A percentile compares a stretch with the other conserved stretches of the same genome.
phyloP scores from a whole-genome alignment of 2,113 vertebrate genomes.

The Lutjanus erythropterus region DNA sequence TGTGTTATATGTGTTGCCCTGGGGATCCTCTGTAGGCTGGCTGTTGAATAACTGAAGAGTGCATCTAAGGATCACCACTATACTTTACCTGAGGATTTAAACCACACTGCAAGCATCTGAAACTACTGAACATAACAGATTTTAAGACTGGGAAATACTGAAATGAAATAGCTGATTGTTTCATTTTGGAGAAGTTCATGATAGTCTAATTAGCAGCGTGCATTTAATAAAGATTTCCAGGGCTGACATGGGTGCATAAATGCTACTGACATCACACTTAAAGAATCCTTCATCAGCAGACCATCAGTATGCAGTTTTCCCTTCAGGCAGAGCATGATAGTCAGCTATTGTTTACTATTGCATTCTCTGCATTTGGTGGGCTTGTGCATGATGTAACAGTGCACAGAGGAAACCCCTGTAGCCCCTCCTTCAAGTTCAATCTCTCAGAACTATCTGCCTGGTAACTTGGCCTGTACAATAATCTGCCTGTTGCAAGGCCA shows the following conservation, averaged over 20 bases:
- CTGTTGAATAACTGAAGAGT: slow-evolving; percentile 1
- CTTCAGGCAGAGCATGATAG: slow-evolving; percentile 23
- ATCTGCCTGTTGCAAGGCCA: neutral
- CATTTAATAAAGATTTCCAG: neutral
- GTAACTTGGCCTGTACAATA: neutral
- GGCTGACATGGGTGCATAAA: neutral
- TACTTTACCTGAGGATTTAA: neutral
- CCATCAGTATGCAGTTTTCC: neutral
- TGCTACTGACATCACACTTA: slow-evolving; percentile 7
- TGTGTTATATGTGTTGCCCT: neutral
- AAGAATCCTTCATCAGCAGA: slow-evolving; percentile 17
- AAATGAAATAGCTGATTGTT: neutral
- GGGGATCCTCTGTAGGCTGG: neutral
- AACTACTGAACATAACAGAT: neutral
- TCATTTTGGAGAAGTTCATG: neutral
- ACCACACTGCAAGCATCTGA: neutral
- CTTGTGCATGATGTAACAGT: slow-evolving; percentile 27
- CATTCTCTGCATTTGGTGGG: slow-evolving; percentile 7
- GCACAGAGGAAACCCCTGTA: slow-evolving; percentile 9
- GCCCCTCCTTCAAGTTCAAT: slow-evolving; percentile 1
- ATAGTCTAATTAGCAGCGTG: neutral
- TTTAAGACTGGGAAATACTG: neutral
- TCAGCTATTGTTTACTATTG: slow-evolving; percentile 26
- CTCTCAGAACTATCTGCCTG: neutral
- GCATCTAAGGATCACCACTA: neutral